Evolutionary conservation across 2,797 vertebrate species (phyloP).

Genomic region (Nyctibius grandis): DNA sequence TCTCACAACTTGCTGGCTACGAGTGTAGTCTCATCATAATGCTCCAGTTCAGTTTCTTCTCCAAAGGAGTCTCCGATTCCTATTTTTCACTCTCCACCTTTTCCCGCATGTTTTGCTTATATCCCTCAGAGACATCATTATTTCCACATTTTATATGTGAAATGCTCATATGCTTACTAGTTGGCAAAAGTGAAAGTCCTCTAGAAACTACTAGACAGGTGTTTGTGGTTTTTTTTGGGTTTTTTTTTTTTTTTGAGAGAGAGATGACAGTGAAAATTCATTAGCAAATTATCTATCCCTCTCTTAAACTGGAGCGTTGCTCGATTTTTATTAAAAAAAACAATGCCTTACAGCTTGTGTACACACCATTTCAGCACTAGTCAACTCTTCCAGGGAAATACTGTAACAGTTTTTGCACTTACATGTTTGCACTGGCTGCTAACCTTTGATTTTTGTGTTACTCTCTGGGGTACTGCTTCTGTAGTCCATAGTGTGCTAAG

Average conservation of each 20-base stretch:
- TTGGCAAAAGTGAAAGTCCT: not conserved
- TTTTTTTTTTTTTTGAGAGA: no score
- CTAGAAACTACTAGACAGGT: not conserved
- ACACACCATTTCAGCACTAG: not conserved
- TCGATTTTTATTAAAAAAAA: not conserved
- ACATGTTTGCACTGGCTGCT: not conserved
- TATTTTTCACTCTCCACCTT: not conserved
- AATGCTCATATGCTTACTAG: not conserved
- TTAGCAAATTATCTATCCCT: not conserved
- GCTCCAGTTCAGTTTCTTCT: not conserved
- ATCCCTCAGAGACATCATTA: not conserved
- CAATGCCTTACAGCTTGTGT: not conserved
- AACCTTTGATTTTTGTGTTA: not conserved
- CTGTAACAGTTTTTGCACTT: not conserved
- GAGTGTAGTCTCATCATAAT: not conserved
- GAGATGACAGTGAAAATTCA: not conserved
- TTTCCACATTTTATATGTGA: not conserved
- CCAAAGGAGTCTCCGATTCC: not conserved
- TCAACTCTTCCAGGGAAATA: not conserved
- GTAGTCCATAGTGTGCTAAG: not conserved
- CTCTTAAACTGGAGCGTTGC: not conserved
- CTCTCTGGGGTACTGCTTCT: not conserved
- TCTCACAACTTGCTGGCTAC: not conserved
- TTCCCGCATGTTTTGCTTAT: not conserved
- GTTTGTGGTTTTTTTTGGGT: not conserved